Conservation (phyloP, 1,140 invertebrate species). For the Formica exsecta region DNA sequence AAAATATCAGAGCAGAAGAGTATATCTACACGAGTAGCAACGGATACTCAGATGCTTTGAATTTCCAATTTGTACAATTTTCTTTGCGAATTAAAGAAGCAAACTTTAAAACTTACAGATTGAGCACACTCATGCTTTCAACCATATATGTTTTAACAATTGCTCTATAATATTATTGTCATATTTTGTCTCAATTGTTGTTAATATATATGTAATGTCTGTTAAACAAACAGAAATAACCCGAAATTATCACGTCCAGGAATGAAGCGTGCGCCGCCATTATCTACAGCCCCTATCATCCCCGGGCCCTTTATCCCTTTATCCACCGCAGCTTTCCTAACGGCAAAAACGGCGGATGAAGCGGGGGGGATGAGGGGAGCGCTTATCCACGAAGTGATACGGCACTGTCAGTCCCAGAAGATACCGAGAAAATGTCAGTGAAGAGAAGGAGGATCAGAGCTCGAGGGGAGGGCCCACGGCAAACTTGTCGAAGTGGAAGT, state of each 20-base stretch:
- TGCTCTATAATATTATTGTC: background rate
- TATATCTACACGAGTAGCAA: background rate
- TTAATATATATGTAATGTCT: too few relatives aligned
- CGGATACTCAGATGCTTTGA: background rate
- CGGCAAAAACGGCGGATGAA: slow-evolving; percentile 39
- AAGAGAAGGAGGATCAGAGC: slow-evolving; percentile 25
- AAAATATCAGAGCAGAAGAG: too few relatives aligned
- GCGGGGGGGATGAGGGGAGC: background rate
- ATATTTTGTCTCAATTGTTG: background rate
- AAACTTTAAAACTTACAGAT: background rate
- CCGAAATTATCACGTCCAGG: slow-evolving; percentile 37
- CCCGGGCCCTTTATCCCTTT: slow-evolving; percentile 39
- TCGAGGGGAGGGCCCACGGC: background rate
- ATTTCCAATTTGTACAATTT: background rate
- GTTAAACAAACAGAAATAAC: background rate
- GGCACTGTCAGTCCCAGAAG: slow-evolving; percentile 56
- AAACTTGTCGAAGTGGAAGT: slow-evolving; percentile 40
- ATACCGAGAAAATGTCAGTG: slow-evolving; percentile 36
- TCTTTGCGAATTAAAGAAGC: background rate
- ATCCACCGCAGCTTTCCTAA: slow-evolving; percentile 42
- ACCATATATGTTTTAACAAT: background rate
- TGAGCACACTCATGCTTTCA: background rate
- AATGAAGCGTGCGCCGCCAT: slow-evolving; percentile 33
- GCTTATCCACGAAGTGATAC: slow-evolving; percentile 57
- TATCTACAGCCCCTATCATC: slow-evolving; percentile 47